Evolutionary conservation across 2,797 vertebrate species (phyloP).

Genomic region (Mus spretus): DNA sequence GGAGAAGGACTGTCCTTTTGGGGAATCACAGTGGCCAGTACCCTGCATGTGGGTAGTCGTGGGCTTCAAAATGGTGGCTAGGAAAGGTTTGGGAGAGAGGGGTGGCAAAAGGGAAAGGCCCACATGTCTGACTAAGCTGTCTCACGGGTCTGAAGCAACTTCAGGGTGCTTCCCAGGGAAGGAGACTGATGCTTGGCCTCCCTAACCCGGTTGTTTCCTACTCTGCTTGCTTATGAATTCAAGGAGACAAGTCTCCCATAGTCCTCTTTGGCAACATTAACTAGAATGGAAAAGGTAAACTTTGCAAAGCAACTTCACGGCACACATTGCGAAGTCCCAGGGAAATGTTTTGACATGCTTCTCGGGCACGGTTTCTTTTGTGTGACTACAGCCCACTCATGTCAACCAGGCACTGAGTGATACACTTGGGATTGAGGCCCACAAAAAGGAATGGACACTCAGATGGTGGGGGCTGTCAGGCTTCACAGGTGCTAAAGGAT

Average conservation of each 20-base stretch:
- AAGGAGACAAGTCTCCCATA: conserved; percentile 18
- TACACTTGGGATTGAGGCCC: neutral
- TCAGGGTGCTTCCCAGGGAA: conserved; percentile 39
- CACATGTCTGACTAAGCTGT: conserved; percentile 40
- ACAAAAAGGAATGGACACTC: too few relatives aligned
- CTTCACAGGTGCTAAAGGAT: neutral
- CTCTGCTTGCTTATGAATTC: conserved; percentile 14
- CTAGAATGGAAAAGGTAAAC: conserved; percentile 49
- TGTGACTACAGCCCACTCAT: neutral
- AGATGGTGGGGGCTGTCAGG: neutral
- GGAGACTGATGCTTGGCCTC: neutral
- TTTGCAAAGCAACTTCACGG: conserved; percentile 47
- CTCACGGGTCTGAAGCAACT: conserved; percentile 28
- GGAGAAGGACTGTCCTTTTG: neutral
- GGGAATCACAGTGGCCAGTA: neutral
- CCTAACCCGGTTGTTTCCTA: conserved; percentile 17
- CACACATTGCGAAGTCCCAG: conserved; percentile 40
- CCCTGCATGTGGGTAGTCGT: neutral
- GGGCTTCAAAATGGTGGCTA: neutral
- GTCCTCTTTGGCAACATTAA: conserved; percentile 52
- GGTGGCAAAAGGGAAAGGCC: neutral
- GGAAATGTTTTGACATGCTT: conserved; percentile 18
- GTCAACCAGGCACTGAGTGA: neutral
- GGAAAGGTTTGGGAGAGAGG: neutral
- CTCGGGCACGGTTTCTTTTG: conserved; percentile 41